Evolutionary conservation across 2,797 vertebrate species (phyloP).

Genomic region (Tangara arthus): DNA sequence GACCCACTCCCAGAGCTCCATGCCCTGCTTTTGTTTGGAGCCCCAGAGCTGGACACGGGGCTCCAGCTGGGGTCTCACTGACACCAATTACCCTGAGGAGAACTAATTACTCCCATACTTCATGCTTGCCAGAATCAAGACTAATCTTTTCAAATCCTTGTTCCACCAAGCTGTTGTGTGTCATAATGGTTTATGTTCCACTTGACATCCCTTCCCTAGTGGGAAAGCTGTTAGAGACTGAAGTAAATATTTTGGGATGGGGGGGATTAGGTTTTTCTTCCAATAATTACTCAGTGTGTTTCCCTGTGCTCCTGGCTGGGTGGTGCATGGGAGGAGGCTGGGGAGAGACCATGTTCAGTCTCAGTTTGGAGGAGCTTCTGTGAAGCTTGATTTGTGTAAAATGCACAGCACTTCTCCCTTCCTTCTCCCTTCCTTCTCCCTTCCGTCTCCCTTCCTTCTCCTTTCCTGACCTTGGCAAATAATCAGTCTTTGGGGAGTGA

Average conservation of each 20-base stretch:
- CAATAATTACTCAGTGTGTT: not conserved
- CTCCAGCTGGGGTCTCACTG: not conserved
- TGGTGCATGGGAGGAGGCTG: not conserved
- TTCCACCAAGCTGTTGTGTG: not conserved
- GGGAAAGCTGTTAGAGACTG: not conserved
- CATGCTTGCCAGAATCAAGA: not conserved
- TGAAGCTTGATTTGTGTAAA: not conserved
- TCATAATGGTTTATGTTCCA: not conserved
- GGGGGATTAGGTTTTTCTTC: not conserved
- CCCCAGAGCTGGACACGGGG: not conserved
- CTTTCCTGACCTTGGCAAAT: not conserved
- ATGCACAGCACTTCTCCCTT: not conserved
- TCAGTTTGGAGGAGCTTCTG: not conserved
- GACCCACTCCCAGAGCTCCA: not conserved
- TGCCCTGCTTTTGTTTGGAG: not conserved
- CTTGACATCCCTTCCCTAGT: not conserved
- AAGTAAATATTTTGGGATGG: not conserved
- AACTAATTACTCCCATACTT: not conserved
- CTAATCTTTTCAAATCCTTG: not conserved
- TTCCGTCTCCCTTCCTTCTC: too few relatives aligned
- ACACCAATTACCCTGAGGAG: not conserved
- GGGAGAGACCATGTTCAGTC: fast-evolving
- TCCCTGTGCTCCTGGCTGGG: not conserved
- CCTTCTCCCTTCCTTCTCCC: too few relatives aligned
- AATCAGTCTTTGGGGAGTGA: not conserved